Base-by-base conservation (phyloP, 2,888 invertebrate species). In the Digitonthophagus gazella region DNA sequence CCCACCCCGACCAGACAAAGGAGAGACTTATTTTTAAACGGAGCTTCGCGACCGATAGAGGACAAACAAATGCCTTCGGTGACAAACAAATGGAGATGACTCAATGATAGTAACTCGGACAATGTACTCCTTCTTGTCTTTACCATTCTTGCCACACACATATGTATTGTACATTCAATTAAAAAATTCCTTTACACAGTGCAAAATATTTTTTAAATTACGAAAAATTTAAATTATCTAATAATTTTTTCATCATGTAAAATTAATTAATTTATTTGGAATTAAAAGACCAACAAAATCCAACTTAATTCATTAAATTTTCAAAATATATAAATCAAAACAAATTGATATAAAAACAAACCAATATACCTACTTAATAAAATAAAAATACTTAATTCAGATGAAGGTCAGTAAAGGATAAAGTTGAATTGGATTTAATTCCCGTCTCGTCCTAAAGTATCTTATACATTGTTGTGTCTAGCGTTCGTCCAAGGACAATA, bases 1-100 rank as follows among this genome's bases (percentile, higher is more conserved):
- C 64, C 63, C 61, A 61, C 67, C 67, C 67, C 19, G 57, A n/a
- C 15, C 6, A 67, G 63, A 67, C 67, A 67, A 67, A 67, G 67
- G 67, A 67, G 56, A 57, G 64, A 64, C 64, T 67, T 64, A 44
- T 44, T 44, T 44, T 44, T 44, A 44, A 44, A 44, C 8, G 28
- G 28, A 11, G 11, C 28, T 11, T 11, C 28, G 28, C 28, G 28
- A 44, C 28, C 28, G 28, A 44, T 44, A 44, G 28, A 44, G 1
- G 28, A 44, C 28, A 44, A 44, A 44, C 28, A 44, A 44, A 44
- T 44, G 28, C 28, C 28, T 44, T 44, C 28, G 28, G 28, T 44
- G 28, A 44, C 28, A 44, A 44, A 44, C 28, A 44, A 44, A 44
- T 44, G 28, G 11, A 44, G 28, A 44, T 44, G 28, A 44, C 8